Conservation (phyloP, 2,113 vertebrate genomes). For the Pica pica region DNA sequence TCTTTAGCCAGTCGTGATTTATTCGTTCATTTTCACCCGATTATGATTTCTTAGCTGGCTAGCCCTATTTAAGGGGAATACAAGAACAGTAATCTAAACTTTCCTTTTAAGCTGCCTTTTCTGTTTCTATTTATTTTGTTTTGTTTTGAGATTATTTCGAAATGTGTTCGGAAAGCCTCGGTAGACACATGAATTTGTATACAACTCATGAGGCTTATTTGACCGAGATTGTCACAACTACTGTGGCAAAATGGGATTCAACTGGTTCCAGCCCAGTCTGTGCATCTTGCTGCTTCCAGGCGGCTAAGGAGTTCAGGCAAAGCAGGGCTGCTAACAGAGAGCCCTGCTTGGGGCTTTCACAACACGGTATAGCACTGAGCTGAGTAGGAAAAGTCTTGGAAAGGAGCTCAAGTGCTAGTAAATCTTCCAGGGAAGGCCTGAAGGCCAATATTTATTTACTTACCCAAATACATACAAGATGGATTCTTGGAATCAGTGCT, state of each 20-base stretch:
- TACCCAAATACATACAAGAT: neutral
- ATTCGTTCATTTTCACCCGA: slow-evolving; percentile 17
- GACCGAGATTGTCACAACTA: neutral
- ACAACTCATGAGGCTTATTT: neutral
- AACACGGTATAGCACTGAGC: neutral
- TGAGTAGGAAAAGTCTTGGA: neutral
- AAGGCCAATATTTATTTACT: neutral
- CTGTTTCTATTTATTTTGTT: neutral
- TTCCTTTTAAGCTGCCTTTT: neutral
- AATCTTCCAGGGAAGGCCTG: neutral
- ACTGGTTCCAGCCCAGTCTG: neutral
- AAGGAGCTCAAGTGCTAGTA: neutral
- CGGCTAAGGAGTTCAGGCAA: neutral
- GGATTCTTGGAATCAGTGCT: neutral
- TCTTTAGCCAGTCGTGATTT: slow-evolving; percentile 4
- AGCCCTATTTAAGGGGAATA: slow-evolving; percentile 32
- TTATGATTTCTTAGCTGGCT: slow-evolving; percentile 54
- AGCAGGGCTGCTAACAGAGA: rapidly evolving
- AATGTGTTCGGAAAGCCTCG: neutral
- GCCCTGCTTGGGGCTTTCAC: neutral
- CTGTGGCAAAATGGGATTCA: neutral
- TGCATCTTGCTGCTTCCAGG: neutral
- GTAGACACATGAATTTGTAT: neutral
- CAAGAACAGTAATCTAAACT: neutral
- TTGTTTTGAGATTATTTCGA: neutral